Evolutionary conservation across 2,888 invertebrate genomes (phyloP).

Genomic region (Agelastica alni): DNA sequence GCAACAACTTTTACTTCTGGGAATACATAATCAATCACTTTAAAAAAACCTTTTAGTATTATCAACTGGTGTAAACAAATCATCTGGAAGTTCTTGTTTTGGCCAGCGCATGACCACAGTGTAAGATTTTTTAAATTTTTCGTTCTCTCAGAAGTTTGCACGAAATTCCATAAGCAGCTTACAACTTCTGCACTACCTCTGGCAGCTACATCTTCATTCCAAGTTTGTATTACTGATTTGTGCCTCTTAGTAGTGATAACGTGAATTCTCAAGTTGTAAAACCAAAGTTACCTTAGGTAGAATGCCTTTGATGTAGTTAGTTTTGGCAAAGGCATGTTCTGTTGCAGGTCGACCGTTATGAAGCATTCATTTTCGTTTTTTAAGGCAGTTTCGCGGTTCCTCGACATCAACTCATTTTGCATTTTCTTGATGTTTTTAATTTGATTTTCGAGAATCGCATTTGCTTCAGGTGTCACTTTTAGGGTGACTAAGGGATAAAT

Average conservation of each 20-base stretch:
- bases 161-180: constrained; percentile 4
- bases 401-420: background rate
- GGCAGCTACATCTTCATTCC: constrained; percentile 4
- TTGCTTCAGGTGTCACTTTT: constrained; percentile 22
- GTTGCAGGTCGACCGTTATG: constrained; percentile 34
- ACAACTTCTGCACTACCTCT: constrained; percentile 3
- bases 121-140: background rate
- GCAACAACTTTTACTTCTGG: no score
- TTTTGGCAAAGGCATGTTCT: constrained; percentile 36
- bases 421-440: background rate
- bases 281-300: constrained; percentile 36
- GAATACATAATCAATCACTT: background rate
- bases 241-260: constrained; percentile 13
- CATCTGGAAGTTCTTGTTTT: constrained; percentile 8
- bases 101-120: constrained; percentile 10
- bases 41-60: background rate
- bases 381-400: constrained; percentile 1
- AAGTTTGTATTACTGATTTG: constrained; percentile 4
- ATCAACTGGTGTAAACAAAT: background rate
- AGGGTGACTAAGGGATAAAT: constrained; percentile 18
- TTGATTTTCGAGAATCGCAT: constrained; percentile 17
- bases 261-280: constrained; percentile 35
- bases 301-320: constrained; percentile 33
- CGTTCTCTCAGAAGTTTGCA: background rate
- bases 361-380: constrained; percentile 18